phyloP scores from a whole-genome alignment of 2,888 invertebrate genomes.

The Diarsia brunnea region DNA sequence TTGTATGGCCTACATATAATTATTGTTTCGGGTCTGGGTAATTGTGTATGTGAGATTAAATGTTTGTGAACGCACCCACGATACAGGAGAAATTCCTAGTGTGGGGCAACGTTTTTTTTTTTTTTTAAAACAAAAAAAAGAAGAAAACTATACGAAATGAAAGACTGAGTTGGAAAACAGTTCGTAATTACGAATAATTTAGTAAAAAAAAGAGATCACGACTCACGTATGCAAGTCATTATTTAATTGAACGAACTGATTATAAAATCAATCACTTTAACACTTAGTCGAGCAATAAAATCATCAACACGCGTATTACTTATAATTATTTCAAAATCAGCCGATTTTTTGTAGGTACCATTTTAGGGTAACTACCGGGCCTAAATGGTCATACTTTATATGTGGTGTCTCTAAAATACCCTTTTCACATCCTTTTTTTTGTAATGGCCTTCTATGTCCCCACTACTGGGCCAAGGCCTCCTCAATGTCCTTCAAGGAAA shows the following conservation, averaged over 20 bases:
- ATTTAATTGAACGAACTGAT: slow-evolving; percentile 9
- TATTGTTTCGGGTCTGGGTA: no score
- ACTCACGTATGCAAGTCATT: neutral
- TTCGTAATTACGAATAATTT: neutral
- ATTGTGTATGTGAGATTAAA: no score
- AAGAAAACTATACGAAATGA: no score
- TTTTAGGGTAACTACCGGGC: neutral
- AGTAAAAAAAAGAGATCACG: neutral
- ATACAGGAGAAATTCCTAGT: no score
- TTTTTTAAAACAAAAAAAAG: no score
- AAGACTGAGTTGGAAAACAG: neutral
- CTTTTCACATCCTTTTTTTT: no score
- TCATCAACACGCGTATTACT: slow-evolving; percentile 18
- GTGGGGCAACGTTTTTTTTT: no score
- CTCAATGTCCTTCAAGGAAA: no score
- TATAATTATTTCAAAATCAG: neutral
- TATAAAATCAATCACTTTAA: slow-evolving; percentile 9
- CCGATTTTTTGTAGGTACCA: neutral
- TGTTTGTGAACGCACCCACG: no score
- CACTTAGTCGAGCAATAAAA: neutral
- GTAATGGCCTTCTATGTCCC: no score
- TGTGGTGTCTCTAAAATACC: neutral
- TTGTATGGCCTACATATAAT: no score
- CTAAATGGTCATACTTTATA: neutral
- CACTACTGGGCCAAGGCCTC: no score